A percentile compares a stretch with the other conserved stretches of the same genome.
Conservation (phyloP, 1,140 invertebrate species). For the Carposina sasakii region DNA sequence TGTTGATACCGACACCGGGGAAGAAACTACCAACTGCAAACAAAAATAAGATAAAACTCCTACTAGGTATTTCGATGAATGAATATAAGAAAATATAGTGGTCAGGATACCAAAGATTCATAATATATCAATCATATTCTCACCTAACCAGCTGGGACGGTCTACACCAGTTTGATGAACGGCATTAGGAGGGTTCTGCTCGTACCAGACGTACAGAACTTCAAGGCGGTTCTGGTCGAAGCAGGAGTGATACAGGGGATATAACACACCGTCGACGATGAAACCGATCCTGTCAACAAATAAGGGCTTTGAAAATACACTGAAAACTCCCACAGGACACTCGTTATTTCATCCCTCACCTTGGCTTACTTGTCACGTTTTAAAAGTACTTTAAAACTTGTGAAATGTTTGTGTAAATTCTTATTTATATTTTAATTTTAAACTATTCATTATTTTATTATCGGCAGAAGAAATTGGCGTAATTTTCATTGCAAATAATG, state of each 20-base stretch:
- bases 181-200: slow-evolving; percentile 39
- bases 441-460: no score
- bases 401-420: no score
- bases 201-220: slow-evolving; percentile 54
- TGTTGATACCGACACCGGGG: slow-evolving; percentile 50
- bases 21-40: slow-evolving; percentile 52
- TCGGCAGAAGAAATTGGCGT: no score
- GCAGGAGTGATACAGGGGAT: slow-evolving; percentile 53
- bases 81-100: slow-evolving; percentile 23
- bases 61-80: no score
- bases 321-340: no score
- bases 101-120: not conserved
- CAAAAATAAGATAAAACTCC: no score
- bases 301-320: no score
- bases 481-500: no score
- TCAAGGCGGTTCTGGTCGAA: slow-evolving; percentile 49
- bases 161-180: slow-evolving; percentile 49
- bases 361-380: no score
- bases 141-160: slow-evolving; percentile 54
- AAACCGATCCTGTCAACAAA: slow-evolving; percentile 45
- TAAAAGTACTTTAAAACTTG: no score
- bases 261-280: slow-evolving; percentile 41
- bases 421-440: no score
- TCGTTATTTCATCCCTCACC: no score
- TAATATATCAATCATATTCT: slow-evolving; percentile 1